Evolutionary conservation across 2,113 vertebrate genomes (phyloP), one percentile per base, ranked within the genome.

Genomic region (Callipepla squamata): DNA sequence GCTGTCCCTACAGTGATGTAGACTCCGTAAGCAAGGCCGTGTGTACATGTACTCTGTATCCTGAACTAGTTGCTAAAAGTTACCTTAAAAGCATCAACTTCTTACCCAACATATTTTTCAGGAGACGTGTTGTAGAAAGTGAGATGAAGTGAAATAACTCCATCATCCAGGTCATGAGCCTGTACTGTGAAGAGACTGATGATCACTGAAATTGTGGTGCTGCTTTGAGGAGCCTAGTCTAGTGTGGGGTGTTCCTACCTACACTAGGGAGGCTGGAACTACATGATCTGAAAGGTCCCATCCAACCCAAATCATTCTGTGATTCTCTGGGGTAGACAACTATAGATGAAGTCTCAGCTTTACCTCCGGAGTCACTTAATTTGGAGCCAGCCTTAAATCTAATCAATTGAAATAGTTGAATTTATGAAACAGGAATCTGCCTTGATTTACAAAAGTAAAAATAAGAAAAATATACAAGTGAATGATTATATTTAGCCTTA

Each of bases 141-240:
- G 69, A 34, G 30, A 44, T 14, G 26, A 67, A 40, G 7, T 9
- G 51, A 32, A 23, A 4, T 50, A 34, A 36, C 23, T 36, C 19
- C 2, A 23, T 62, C 61, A 9, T 53, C 11, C 23, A 53, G 15
- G 8, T 6, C 4, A 0, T 3, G 12, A 68, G 15, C 61, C 19
- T 30, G 45, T 23, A 1, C 1, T 0, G 14, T 69, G 58, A 21
- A 70, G 62, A 2, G 4, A 30, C 3, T 2, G 58, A 57, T 6
- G 16, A 9, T 34, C 10, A 21, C 73, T 38, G 2, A 48, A 62
- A 13, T 2, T 5, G 14, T 2, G 36, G 6, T 13, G 30, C 53
- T 7, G 3, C 50, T 51, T 51, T 51, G 50, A 51, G 7, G 23
- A 51, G 26, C 23, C 13, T 51, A 23, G 23, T 26, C 23, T 51